phyloP scores from a whole-genome alignment of 1,140 invertebrate species.

The Nasonia vitripennis region DNA sequence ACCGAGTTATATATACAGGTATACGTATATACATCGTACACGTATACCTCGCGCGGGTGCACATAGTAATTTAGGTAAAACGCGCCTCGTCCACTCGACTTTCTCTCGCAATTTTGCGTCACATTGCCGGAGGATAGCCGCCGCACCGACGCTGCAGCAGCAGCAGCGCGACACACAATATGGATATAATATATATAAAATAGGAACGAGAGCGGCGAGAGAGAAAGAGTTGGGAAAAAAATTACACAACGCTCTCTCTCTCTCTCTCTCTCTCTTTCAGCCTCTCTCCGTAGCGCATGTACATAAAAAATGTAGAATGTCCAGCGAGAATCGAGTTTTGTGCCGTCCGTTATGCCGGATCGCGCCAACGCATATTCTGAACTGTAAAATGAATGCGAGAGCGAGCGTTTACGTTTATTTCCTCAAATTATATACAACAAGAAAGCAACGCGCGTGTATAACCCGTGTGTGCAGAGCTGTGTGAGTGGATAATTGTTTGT shows the following conservation, averaged over 20 bases:
- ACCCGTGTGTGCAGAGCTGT: no score
- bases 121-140: background rate
- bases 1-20: background rate
- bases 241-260: background rate
- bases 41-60: background rate
- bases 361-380: no score
- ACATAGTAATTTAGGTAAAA: slow-evolving; percentile 35
- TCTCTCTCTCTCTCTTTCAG: background rate
- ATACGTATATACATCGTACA: background rate
- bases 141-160: background rate
- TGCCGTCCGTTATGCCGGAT: no score
- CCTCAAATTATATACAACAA: background rate
- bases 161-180: background rate
- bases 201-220: background rate
- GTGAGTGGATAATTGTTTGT: no score
- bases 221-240: background rate
- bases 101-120: slow-evolving; percentile 20
- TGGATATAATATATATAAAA: background rate
- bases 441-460: background rate
- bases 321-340: no score
- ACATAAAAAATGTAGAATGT: slow-evolving; percentile 4
- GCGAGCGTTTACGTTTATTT: no score
- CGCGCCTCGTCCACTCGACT: slow-evolving; percentile 22
- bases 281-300: background rate
- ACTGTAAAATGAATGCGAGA: no score